Base-by-base conservation (phyloP, 2,797 vertebrate species). In the Acanthurus tractus region DNA sequence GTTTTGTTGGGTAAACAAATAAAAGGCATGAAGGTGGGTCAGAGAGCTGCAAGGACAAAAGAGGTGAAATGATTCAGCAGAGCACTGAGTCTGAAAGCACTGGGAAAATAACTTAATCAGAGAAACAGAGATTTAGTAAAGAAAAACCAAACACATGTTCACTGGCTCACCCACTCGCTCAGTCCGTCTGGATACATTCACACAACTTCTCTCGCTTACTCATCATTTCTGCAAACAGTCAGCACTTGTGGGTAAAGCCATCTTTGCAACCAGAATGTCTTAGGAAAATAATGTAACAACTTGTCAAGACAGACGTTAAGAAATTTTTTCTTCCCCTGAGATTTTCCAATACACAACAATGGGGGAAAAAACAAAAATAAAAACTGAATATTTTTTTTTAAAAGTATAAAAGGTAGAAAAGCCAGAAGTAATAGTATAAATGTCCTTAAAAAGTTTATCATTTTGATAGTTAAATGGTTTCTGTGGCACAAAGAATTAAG, bases 1-100 rank as follows among this genome's bases (percentile, higher is more conserved):
- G 88, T 75, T 93, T 93, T 90, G 88, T 86, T 86, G 82, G 54
- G 67, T 88, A 88, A 92, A 92, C 90, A 92, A 90, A 93, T 89
- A 36, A 50, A 25, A 77, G 57, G 54, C 65, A 75, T 76, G 74
- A 81, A 87, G 84, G 79, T 75, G 63, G 63, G 63, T 40, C 45
- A 1, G 17, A n/a, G 23, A 66, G 22, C 50, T 38, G 8, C 73
- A 80, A 81, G 79, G 73, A 64, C 78, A 46, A 63, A 8, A 45
- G 55, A 53, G 68, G 69, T 59, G 61, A 18, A 66, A 7, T 3
- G 50, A 49, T 7, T 6, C 5, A 29, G 29, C 42, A 56, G 25
- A 8, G 58, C n/a, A n/a, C n/a, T n/a, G n/a, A n/a, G n/a, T n/a
- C n/a, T n/a, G 20, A 61, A 34, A 11, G 20, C n/a, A 12, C 4